phyloP scores from a whole-genome alignment of 1,140 invertebrate genomes.

The Parasteatoda tepidariorum region DNA sequence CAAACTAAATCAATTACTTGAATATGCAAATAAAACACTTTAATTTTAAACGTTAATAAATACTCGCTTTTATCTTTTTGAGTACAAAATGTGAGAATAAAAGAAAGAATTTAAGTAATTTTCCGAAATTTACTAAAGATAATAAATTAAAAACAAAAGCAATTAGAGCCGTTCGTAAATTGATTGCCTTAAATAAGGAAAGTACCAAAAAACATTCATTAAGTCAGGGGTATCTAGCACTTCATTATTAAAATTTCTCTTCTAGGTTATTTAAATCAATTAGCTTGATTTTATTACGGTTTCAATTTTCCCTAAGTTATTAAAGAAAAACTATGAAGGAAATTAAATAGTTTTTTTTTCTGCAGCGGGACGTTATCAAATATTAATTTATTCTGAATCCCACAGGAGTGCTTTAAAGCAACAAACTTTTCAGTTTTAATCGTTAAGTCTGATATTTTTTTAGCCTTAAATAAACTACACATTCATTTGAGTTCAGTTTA shows the following conservation, averaged over 20 bases:
- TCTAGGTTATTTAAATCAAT: constrained; percentile 37
- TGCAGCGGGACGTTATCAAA: neutral
- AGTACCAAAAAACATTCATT: neutral
- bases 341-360: constrained; percentile 8
- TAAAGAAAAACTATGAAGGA: neutral
- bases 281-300: constrained; percentile 18
- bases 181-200: neutral
- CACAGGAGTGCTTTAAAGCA: neutral
- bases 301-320: constrained; percentile 19
- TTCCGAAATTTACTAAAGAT: neutral
- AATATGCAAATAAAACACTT: neutral
- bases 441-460: neutral
- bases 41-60: neutral
- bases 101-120: neutral
- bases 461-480: neutral
- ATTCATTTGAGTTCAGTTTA: no score
- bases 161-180: constrained; percentile 29
- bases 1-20: neutral
- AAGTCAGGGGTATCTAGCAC: neutral
- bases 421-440: constrained; percentile 28
- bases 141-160: constrained; percentile 30
- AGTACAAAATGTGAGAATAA: neutral
- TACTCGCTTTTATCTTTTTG: neutral
- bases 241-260: constrained; percentile 37
- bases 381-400: constrained; percentile 21